Evolutionary conservation across 2,113 vertebrate species (phyloP), one percentile per base, ranked within the genome.

Genomic region (Cinclus mexicanus): DNA sequence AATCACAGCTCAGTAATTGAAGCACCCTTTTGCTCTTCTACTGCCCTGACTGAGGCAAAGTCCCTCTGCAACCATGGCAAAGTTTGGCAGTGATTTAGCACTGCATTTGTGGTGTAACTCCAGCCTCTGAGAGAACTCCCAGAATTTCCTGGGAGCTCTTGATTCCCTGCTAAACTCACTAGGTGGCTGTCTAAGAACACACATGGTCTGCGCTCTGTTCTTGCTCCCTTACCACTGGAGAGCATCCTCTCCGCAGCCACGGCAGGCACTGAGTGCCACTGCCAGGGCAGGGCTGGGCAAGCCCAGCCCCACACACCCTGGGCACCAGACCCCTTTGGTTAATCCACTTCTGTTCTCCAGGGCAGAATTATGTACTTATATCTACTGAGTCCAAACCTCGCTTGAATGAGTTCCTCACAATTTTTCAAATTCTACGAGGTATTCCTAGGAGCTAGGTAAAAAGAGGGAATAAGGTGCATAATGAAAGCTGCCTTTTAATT

Each of bases 161-260:
- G 29, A 14, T 97, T 95, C 41, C 75, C 53, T 4, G 0, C 65
- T 35, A 1, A 26, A 0, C 47, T 93, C 97, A 85, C 95, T 94
- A 93, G 95, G 79, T 94, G 95, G 96, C 97, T 90, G 94, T 93
- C 90, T 75, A 95, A 41, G 95, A 87, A 78, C 94, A 59, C 77
- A 14, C 37, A 81, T 72, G 8, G 68, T 11, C 9, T 25, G 35
- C 2, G 44, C 71, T 14, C 79, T 20, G 63, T 2, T 1, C 63
- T 3, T 15, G 50, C 49, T 52, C 2, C 1, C 12, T 31, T 1
- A 2, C 37, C 14, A 2, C 76, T 82, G 95, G 86, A 64, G 95
- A 74, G 92, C 94, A 82, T 7, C 50, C 84, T 83, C 29, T 59
- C 33, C 26, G n/a, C 90, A 50, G 69, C 47, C 87, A 50, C 31